Percentiles rank a stretch among this genome's conserved stretches.
Evolutionary conservation across 1,140 invertebrate genomes (phyloP).

Genomic region (Hormaphis cornu): DNA sequence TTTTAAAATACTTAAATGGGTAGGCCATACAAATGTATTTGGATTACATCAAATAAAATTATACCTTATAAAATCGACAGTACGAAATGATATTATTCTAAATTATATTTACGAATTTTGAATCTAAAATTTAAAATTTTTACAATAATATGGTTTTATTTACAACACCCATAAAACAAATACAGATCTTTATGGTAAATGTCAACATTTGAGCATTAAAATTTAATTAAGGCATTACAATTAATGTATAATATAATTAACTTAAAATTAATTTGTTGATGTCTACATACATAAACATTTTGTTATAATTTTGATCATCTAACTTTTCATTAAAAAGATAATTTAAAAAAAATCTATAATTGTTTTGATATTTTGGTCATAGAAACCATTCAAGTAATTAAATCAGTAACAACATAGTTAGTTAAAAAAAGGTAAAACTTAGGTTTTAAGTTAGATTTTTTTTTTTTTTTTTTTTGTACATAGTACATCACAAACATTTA

Average conservation of each 20-base stretch:
- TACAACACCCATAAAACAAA: neutral
- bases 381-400: neutral
- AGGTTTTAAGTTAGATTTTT: neutral
- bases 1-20: neutral
- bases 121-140: neutral
- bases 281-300: neutral
- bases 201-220: constrained; percentile 22
- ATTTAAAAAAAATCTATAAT: neutral
- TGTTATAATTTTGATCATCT: neutral
- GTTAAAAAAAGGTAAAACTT: neutral
- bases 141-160: neutral
- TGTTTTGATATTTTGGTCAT: neutral
- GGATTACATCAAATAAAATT: neutral
- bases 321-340: neutral
- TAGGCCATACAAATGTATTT: neutral
- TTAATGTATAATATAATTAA: neutral
- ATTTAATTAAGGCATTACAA: constrained; percentile 13
- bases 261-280: constrained; percentile 20
- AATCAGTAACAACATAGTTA: neutral
- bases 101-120: neutral
- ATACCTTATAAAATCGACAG: neutral
- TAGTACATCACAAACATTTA: neutral
- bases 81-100: too few relatives aligned
- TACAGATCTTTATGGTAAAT: constrained; percentile 17
- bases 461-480: neutral